Conservation (phyloP, 2,797 vertebrate genomes). For the Oryzias sinensis region DNA sequence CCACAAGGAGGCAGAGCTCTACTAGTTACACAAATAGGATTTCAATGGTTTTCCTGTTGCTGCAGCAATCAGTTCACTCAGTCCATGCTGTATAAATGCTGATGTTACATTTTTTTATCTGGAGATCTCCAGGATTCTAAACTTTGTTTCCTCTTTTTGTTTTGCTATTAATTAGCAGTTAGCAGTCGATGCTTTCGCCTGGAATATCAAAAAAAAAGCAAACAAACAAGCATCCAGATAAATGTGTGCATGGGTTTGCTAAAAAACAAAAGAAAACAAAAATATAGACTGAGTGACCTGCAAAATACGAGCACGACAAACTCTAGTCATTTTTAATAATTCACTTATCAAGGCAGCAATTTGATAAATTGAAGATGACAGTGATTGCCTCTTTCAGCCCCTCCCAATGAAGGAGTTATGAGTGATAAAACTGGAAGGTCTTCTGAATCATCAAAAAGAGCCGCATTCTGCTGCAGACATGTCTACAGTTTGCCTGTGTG, state of each 20-base stretch:
- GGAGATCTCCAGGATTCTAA: neutral
- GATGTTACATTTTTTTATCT: neutral
- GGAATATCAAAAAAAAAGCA: neutral
- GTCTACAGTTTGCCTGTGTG: neutral
- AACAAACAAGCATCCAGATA: neutral
- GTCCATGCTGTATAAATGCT: neutral
- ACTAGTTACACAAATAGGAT: neutral
- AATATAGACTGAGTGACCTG: neutral
- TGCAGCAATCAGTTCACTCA: constrained; percentile 9
- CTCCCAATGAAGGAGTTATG: neutral
- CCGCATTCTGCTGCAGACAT: neutral
- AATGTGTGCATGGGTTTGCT: neutral
- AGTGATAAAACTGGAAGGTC: neutral
- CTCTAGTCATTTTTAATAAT: too few relatives aligned
- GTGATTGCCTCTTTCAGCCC: neutral
- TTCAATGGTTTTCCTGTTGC: constrained; percentile 9
- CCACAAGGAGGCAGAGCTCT: constrained; percentile 21
- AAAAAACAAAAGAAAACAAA: neutral
- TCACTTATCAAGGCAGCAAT: neutral
- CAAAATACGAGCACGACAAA: neutral
- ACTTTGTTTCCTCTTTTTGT: neutral
- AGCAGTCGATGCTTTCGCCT: too few relatives aligned
- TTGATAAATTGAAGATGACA: neutral
- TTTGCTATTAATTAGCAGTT: neutral
- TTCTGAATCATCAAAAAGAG: neutral